These are phyloP conservation scores for Ceyx erithaca DNA, from an alignment of 2,797 vertebrate species.

Conservation along the genomic window DNA sequence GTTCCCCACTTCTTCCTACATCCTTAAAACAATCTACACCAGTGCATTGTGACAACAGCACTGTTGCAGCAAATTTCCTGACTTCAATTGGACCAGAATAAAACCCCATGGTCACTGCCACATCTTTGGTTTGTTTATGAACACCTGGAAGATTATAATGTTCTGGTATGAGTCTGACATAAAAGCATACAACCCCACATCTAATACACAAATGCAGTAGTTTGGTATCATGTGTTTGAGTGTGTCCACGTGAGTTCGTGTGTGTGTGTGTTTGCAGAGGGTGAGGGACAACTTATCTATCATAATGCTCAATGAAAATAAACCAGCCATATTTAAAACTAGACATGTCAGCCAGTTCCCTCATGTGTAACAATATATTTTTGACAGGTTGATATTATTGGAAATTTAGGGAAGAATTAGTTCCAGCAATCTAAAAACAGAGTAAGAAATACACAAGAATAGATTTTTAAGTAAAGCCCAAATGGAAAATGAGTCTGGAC, in stretches of 20 bases:
- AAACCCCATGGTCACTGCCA: neutral
- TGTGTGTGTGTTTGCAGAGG: neutral
- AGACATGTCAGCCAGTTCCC: neutral
- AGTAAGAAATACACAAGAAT: neutral
- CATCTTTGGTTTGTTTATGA: neutral
- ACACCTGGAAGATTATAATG: neutral
- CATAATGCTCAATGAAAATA: neutral
- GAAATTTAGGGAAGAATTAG: neutral
- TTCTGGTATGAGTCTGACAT: neutral
- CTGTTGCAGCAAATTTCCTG: neutral
- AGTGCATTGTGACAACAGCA: rapidly evolving
- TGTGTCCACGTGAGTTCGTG: no score
- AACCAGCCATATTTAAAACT: neutral
- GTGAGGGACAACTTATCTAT: neutral
- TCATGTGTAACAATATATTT: neutral
- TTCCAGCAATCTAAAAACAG: neutral
- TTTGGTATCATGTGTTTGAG: neutral
- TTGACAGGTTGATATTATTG: neutral
- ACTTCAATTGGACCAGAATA: neutral
- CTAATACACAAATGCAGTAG: neutral
- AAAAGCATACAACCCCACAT: neutral
- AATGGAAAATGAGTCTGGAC: neutral
- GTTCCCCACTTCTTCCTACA: neutral
- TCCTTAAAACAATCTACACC: neutral
- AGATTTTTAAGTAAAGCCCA: constrained; percentile 26